Conservation (phyloP, 2,888 invertebrate species). For the Agrenia bidenticulata region DNA sequence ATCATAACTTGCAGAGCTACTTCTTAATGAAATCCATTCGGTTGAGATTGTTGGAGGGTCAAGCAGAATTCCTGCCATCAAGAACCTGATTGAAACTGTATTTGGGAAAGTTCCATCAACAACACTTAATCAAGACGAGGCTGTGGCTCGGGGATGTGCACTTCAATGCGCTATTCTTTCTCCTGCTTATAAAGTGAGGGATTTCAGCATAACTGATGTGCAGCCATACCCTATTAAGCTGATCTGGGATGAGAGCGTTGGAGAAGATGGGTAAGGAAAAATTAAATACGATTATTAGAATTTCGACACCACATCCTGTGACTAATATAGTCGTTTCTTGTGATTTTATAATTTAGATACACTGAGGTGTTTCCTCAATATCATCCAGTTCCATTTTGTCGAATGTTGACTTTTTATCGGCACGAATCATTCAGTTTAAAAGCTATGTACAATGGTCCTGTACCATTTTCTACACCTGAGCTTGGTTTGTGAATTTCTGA, state of each 20-base stretch:
- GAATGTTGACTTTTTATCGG: slow-evolving; percentile 89
- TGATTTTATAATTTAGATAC: slow-evolving; percentile 57
- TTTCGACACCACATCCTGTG: not conserved
- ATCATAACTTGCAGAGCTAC: slow-evolving; percentile 63
- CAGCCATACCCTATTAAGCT: slow-evolving; percentile 86
- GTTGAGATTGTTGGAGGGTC: slow-evolving; percentile 97
- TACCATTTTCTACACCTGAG: slow-evolving; percentile 73
- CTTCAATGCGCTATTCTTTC: slow-evolving; percentile 93
- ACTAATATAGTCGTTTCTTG: not conserved
- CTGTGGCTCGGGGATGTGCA: slow-evolving; percentile 94
- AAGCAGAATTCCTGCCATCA: slow-evolving; percentile 89
- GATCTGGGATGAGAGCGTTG: slow-evolving; percentile 71
- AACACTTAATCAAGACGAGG: slow-evolving; percentile 96
- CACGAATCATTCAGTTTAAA: slow-evolving; percentile 83
- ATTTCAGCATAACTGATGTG: slow-evolving; percentile 90
- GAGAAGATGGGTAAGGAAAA: slow-evolving; percentile 62
- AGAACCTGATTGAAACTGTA: slow-evolving; percentile 82
- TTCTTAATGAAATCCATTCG: slow-evolving; percentile 82
- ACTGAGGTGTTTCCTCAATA: slow-evolving; percentile 89
- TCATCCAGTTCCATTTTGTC: slow-evolving; percentile 89
- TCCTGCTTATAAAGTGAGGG: slow-evolving; percentile 94
- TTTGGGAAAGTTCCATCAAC: slow-evolving; percentile 74
- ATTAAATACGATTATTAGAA: not conserved
- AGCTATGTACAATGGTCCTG: slow-evolving; percentile 74
- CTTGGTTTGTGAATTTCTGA: slow-evolving; percentile 77